Conservation (phyloP, 2,888 invertebrate genomes). For the Rhopalosiphum nymphaeae region DNA sequence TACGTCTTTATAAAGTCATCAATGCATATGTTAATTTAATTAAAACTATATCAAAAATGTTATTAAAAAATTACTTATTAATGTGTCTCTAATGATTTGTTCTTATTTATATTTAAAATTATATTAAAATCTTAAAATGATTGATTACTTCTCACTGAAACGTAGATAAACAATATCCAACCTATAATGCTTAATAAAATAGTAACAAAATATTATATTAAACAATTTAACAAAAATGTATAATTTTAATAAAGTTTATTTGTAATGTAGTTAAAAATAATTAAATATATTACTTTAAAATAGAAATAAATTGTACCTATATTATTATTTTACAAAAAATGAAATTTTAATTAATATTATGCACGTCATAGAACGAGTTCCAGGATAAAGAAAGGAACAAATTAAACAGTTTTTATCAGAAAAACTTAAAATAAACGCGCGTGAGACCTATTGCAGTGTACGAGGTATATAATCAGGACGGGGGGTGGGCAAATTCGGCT, state of each 20-base stretch:
- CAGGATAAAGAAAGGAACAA: background rate
- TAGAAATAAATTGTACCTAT: too few species aligned
- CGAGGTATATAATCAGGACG: slow-evolving; percentile 5
- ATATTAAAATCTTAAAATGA: background rate
- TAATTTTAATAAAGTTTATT: background rate
- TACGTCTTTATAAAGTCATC: background rate
- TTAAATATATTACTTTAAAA: background rate
- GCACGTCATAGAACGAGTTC: background rate
- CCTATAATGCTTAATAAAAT: background rate
- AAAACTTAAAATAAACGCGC: slow-evolving; percentile 62
- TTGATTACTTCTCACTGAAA: background rate
- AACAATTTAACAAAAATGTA: background rate
- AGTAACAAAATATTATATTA: background rate
- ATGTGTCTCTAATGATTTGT: too few species aligned
- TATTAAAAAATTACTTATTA: background rate
- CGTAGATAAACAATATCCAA: background rate
- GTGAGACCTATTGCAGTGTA: slow-evolving; percentile 1
- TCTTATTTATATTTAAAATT: background rate
- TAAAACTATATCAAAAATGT: background rate
- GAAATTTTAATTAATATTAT: slow-evolving; percentile 9
- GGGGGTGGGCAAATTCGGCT: slow-evolving; percentile 48
- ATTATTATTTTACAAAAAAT: background rate
- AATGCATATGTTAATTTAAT: background rate
- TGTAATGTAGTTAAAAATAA: background rate
- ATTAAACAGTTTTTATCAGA: slow-evolving; percentile 27